Conservation (phyloP, 2,113 vertebrate species). For the Nothoprocta perdicaria region DNA sequence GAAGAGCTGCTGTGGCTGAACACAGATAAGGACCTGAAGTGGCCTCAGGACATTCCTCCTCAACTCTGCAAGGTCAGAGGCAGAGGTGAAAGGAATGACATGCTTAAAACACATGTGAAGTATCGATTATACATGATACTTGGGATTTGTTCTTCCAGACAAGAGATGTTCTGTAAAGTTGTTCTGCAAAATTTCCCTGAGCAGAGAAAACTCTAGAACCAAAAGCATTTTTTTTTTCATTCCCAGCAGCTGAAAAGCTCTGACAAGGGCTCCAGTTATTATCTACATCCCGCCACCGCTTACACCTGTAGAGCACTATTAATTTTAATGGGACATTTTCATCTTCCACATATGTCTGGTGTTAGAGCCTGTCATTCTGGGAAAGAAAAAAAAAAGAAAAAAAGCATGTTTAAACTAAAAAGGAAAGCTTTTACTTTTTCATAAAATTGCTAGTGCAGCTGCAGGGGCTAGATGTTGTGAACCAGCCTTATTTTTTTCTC, state of each 20-base stretch:
- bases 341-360: background rate
- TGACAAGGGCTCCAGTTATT: background rate
- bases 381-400: background rate
- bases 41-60: background rate
- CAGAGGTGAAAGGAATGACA: fast-evolving
- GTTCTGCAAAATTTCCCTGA: background rate
- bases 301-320: background rate
- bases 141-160: background rate
- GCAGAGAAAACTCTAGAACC: background rate
- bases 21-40: fast-evolving
- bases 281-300: background rate
- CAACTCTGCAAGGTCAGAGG: fast-evolving
- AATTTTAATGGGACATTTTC: background rate
- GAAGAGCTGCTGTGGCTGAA: background rate
- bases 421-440: background rate
- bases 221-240: background rate
- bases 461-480: background rate
- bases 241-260: background rate
- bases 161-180: background rate
- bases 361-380: background rate
- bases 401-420: background rate
- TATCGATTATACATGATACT: background rate
- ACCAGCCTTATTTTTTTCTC: background rate
- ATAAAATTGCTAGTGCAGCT: background rate
- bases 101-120: fast-evolving